Percentiles rank a stretch among this genome's conserved stretches.
Conservation (phyloP, 2,113 vertebrate genomes). For the Sapajus apella region DNA sequence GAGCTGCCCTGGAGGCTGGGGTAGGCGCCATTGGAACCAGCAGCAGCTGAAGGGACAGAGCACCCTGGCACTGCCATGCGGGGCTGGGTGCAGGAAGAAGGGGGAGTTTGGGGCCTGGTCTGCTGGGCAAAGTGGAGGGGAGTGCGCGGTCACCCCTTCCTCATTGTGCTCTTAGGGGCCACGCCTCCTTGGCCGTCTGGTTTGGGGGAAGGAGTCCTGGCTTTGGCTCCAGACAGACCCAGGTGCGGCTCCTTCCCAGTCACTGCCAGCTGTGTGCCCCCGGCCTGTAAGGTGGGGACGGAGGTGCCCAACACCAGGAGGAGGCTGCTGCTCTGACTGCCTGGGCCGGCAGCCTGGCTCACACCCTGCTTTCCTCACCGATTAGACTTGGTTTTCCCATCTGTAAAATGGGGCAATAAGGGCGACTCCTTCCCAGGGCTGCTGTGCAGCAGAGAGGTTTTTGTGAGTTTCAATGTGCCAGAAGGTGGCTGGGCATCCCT, state of each 20-base stretch:
- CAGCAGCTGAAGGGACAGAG: no score
- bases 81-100: no score
- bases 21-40: no score
- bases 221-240: rapidly evolving
- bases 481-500: rapidly evolving
- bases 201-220: no score
- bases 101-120: no score
- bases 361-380: background rate
- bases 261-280: background rate
- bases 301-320: background rate
- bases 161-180: no score
- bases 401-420: background rate
- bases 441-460: rapidly evolving
- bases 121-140: no score
- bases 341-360: background rate
- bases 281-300: background rate
- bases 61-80: no score
- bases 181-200: no score
- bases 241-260: background rate
- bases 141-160: no score
- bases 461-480: rapidly evolving
- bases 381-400: background rate
- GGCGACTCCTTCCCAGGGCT: rapidly evolving
- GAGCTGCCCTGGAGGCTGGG: no score
- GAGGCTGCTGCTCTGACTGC: rapidly evolving